phyloP scores from a whole-genome alignment of 2,888 invertebrate species.

The Pristionchus maxplancki region DNA sequence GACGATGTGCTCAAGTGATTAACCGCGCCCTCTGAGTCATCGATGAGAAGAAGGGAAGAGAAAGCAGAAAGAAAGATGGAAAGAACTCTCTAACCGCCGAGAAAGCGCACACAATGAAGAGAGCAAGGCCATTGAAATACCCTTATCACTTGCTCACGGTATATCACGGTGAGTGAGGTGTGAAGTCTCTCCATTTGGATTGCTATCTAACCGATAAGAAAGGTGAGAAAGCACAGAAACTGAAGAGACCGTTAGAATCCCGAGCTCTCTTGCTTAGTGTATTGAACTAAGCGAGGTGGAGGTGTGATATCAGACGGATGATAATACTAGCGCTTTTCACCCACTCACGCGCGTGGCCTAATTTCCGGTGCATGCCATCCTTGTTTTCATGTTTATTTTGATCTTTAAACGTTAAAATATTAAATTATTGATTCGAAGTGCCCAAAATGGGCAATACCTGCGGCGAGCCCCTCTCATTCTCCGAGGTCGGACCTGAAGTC shows the following conservation, averaged over 20 bases:
- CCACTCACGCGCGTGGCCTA: neutral
- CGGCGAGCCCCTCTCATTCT: neutral
- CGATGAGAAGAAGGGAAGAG: neutral
- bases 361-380: neutral
- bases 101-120: neutral
- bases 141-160: neutral
- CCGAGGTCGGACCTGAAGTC: neutral
- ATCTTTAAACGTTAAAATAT: neutral
- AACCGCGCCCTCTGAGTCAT: neutral
- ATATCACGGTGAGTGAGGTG: no score
- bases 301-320: constrained; percentile 1
- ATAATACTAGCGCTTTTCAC: neutral
- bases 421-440: neutral
- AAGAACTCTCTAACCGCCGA: neutral
- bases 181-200: no score
- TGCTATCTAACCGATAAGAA: neutral
- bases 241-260: neutral
- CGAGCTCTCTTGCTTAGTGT: neutral
- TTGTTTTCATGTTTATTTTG: neutral
- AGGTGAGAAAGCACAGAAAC: neutral
- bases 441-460: neutral
- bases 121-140: neutral
- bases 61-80: neutral
- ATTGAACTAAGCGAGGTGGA: neutral
- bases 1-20: neutral